phyloP scores from a whole-genome alignment of 2,113 vertebrate genomes.

The Chlamydotis undulata region DNA sequence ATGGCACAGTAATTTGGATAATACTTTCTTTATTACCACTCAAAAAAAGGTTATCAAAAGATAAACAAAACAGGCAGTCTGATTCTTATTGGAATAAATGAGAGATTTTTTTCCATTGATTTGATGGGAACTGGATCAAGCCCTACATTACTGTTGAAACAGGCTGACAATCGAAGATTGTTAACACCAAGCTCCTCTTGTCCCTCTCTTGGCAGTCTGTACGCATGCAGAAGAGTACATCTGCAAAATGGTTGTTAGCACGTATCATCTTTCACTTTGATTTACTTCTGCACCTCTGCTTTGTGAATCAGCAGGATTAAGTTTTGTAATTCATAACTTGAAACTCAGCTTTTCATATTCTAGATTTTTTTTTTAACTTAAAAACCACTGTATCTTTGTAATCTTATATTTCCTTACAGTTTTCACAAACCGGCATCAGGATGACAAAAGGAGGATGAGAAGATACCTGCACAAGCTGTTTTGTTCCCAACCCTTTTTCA shows the following conservation, averaged over 20 bases:
- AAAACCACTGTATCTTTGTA: neutral
- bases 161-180: neutral
- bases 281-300: conserved; percentile 26
- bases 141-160: neutral
- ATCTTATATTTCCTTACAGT: neutral
- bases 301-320: neutral
- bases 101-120: neutral
- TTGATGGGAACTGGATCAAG: neutral
- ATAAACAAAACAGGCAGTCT: neutral
- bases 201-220: neutral
- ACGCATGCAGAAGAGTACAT: neutral
- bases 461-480: neutral
- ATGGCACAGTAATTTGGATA: neutral
- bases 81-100: neutral
- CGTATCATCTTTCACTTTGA: neutral
- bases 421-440: neutral
- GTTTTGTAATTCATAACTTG: neutral
- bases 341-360: neutral
- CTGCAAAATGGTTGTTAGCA: neutral
- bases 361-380: neutral
- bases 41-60: neutral
- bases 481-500: neutral
- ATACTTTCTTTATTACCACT: neutral
- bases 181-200: neutral
- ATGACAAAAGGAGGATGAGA: neutral